Conservation (phyloP, 2,888 invertebrate genomes). For the Harpalus rufipes region DNA sequence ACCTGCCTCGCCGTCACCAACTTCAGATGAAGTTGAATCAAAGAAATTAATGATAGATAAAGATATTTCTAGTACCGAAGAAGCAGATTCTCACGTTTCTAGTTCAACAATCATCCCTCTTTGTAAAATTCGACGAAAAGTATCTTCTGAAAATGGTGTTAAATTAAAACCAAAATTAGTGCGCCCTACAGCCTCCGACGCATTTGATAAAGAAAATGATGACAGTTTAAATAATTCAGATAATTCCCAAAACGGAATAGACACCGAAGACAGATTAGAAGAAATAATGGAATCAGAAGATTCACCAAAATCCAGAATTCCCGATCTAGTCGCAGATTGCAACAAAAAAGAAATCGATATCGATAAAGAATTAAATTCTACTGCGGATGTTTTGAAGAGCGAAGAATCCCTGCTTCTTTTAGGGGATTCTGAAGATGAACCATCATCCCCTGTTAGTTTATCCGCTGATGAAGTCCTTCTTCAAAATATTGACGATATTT, state of each 20-base stretch:
- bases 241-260: constrained; percentile 45
- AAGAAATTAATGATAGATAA: constrained; percentile 48
- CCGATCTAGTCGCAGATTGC: constrained; percentile 60
- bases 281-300: constrained; percentile 65
- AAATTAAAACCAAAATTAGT: constrained; percentile 68
- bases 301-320: constrained; percentile 27
- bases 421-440: constrained; percentile 71
- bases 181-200: constrained; percentile 58
- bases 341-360: constrained; percentile 22
- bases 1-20: constrained; percentile 54
- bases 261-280: constrained; percentile 63
- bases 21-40: neutral
- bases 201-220: constrained; percentile 68
- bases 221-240: constrained; percentile 69
- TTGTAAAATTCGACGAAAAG: constrained; percentile 66
- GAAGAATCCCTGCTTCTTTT: constrained; percentile 70
- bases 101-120: constrained; percentile 53
- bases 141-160: constrained; percentile 31
- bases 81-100: constrained; percentile 41
- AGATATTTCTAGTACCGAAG: constrained; percentile 58
- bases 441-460: constrained; percentile 67
- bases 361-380: constrained; percentile 21
- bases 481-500: constrained; percentile 76
- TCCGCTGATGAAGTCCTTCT: constrained; percentile 76
- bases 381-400: constrained; percentile 71